Evolutionary conservation across 2,113 vertebrate species (phyloP).

Genomic region (Ovis canadensis): DNA sequence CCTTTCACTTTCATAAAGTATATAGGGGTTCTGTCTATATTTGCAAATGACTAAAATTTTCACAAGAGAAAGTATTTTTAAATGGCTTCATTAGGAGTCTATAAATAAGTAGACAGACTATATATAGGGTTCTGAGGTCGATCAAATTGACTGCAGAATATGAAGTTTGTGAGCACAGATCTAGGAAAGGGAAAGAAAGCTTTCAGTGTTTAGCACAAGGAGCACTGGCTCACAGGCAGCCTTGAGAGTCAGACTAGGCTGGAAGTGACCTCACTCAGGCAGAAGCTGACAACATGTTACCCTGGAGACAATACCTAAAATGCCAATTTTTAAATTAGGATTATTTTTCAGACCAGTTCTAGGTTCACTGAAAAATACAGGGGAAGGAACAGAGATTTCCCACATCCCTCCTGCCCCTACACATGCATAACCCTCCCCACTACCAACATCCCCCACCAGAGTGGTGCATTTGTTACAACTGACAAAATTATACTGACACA

Average conservation of each 20-base stretch:
- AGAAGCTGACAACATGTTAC: not conserved
- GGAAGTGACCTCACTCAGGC: not conserved
- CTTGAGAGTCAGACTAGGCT: not conserved
- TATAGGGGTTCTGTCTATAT: not conserved
- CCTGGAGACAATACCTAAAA: not conserved
- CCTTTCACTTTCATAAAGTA: not conserved
- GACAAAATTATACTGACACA: not conserved
- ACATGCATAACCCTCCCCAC: not conserved
- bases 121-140: not conserved
- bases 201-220: not conserved
- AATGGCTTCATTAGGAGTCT: not conserved
- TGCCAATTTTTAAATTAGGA: not conserved
- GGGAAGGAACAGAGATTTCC: not conserved
- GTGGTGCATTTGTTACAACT: not conserved
- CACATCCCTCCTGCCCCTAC: not conserved
- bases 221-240: not conserved
- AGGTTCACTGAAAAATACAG: not conserved
- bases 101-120: not conserved
- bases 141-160: not conserved
- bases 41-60: not conserved
- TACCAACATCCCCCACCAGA: not conserved
- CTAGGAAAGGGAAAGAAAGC: not conserved
- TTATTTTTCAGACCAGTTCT: not conserved
- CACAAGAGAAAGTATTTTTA: conserved; percentile 4
- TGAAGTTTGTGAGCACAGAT: not conserved